Base-by-base conservation (phyloP, 2,888 invertebrate species). In the Anticlea derivata region DNA sequence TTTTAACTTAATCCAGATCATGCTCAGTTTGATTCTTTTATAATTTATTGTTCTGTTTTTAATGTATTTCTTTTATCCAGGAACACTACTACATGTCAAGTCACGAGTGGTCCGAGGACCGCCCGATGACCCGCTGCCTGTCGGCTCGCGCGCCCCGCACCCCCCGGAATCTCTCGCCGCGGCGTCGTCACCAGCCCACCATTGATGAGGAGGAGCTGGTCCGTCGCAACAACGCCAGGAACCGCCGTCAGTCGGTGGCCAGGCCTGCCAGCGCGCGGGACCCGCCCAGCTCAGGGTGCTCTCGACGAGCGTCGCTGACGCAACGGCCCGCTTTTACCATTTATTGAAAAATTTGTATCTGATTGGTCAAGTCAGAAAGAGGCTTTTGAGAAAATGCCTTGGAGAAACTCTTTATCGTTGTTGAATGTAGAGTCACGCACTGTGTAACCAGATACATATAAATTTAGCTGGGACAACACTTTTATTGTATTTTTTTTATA, bases 281-380 rank as follows among this genome's bases (percentile, higher is more conserved):
- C 1, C 76, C 80, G 1, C 77, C 78, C 0, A 72, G 78, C 12
- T 76, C 84, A 0, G 71, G 75, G 0, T 80, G 79, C 55, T 80
- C 85, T 0, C 67, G 89, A 13, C 80, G 86, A 39, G 70, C 83
- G 0, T 79, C 86, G 0, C 65, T 88, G 31, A 73, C 83, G n/a
- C 85, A 83, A 45, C 78, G 90, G 12, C 90, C 90, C 0, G 89
- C 90, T 7, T 90, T 90, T 55, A 80, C 87, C 11, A 72, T 90
- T 44, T 90, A 90, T 23, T 52, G 47, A 52, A 38, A 17, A 23
- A 35, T 7, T 10, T 10, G 7, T 37, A 7, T 22, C 22, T 37
- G 7, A 12, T 4, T n/a, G 12, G 24, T 24, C 24, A 13, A 22
- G 10, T 22, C 10, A 5, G 2, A 22, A 34, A 17, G 17, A 17